Percentiles rank a stretch among this genome's conserved stretches.
phyloP scores from a whole-genome alignment of 2,888 invertebrate species.

The Philhelius pedissequus region DNA sequence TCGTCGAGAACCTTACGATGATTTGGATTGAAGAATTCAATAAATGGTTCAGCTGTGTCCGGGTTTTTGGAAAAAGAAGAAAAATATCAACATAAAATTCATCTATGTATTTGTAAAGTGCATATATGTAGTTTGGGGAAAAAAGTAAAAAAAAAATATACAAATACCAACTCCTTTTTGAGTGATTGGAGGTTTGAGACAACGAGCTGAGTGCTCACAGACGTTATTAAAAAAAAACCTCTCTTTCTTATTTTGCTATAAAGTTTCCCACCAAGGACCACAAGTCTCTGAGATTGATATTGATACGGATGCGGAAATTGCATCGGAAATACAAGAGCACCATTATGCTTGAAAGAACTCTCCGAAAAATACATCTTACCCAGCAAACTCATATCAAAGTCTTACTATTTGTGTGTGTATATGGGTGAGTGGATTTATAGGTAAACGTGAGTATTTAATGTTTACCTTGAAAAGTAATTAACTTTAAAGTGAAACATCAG shows the following conservation, averaged over 20 bases:
- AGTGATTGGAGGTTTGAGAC: constrained; percentile 3
- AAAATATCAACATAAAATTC: constrained; percentile 24
- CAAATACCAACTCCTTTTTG: background rate
- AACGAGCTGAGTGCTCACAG: constrained; percentile 13
- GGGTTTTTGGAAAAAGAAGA: background rate
- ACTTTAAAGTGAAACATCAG: constrained; percentile 28
- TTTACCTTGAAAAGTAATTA: constrained; percentile 46
- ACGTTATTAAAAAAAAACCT: background rate
- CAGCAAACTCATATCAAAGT: background rate
- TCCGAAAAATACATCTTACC: background rate
- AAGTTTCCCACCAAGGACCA: background rate
- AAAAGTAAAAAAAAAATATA: background rate
- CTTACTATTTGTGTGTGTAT: background rate
- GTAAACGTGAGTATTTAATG: too few species aligned
- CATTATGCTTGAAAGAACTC: background rate
- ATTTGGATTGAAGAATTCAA: constrained; percentile 88
- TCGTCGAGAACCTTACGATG: constrained; percentile 83
- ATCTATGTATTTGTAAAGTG: constrained; percentile 55
- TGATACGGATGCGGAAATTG: constrained; percentile 55
- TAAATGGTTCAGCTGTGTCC: constrained; percentile 80
- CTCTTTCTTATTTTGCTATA: background rate
- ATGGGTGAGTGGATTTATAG: too few species aligned
- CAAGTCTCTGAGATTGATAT: constrained; percentile 35
- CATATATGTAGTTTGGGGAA: constrained; percentile 20
- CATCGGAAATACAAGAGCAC: constrained; percentile 14